Evolutionary conservation across 2,797 vertebrate genomes (phyloP).

Genomic region (Helostoma temminkii): DNA sequence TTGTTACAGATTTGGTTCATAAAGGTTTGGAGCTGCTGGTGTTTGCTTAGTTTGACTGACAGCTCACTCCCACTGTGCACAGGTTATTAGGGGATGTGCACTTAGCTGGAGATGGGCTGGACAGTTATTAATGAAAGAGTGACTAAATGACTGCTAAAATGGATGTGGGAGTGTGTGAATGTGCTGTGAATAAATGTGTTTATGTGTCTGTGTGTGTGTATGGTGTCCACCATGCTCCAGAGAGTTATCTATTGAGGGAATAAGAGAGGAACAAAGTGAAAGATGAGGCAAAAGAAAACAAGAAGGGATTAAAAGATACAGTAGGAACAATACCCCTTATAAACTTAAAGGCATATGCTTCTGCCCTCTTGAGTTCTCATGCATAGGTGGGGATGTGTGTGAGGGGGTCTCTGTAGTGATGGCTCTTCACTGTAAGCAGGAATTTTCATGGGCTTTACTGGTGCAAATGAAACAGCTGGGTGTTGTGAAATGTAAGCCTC

Average conservation of each 20-base stretch:
- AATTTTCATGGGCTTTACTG: constrained; percentile 63
- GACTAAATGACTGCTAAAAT: constrained; percentile 37
- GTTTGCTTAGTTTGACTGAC: constrained; percentile 64
- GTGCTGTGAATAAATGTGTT: constrained; percentile 31
- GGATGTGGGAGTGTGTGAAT: constrained; percentile 26
- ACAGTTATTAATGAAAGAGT: constrained; percentile 52
- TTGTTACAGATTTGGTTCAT: background rate
- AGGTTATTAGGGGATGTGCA: constrained; percentile 64
- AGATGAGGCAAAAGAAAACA: constrained; percentile 23
- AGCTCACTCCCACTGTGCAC: constrained; percentile 53
- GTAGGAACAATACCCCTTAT: constrained; percentile 33
- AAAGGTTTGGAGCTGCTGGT: constrained; percentile 11
- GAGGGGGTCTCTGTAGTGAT: background rate
- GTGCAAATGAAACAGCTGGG: constrained; percentile 61
- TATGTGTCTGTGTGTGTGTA: constrained; percentile 10
- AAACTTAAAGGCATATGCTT: constrained; percentile 34
- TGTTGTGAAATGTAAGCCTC: constrained; percentile 65
- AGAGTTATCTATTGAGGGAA: constrained; percentile 30
- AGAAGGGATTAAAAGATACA: constrained; percentile 21
- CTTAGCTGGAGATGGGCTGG: constrained; percentile 15
- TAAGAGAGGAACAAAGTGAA: constrained; percentile 32
- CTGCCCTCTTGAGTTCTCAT: constrained; percentile 24
- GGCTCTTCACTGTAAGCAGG: constrained; percentile 42
- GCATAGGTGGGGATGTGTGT: constrained; percentile 11
- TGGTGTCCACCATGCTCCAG: constrained; percentile 25